These are phyloP conservation scores for Tangara arthus DNA, from an alignment of 2,797 vertebrate species.

Conservation along the genomic window DNA sequence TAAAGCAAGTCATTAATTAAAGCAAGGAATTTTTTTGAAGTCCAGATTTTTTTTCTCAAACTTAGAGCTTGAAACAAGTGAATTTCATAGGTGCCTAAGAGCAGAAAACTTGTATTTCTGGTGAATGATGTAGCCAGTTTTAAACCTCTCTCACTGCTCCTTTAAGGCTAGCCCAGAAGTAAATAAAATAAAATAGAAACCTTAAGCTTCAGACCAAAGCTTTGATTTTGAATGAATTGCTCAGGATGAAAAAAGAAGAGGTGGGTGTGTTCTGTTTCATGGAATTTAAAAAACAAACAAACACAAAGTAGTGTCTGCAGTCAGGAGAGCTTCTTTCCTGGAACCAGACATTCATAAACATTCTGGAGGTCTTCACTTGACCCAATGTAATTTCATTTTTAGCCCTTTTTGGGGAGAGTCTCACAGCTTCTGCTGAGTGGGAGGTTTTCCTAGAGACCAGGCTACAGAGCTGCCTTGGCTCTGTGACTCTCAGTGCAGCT, in stretches of 20 bases:
- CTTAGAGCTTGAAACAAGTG: background rate
- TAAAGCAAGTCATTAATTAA: slow-evolving; percentile 28
- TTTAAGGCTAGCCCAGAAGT: slow-evolving; percentile 17
- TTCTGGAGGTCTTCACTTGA: background rate
- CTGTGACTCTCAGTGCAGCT: background rate
- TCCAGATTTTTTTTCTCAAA: background rate
- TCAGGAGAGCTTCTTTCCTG: background rate
- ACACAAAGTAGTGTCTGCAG: background rate
- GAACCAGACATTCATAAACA: background rate
- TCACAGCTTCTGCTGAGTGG: background rate
- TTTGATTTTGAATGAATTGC: background rate
- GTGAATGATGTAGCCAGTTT: background rate
- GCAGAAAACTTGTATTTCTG: slow-evolving; percentile 20
- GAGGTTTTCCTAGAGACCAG: background rate
- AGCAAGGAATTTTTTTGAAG: background rate
- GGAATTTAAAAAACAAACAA: slow-evolving; percentile 23
- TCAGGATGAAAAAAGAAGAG: background rate
- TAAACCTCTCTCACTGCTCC: background rate
- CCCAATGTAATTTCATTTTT: background rate
- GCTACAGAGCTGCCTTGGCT: background rate
- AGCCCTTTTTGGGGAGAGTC: background rate
- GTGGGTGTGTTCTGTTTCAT: background rate
- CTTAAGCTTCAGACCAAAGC: slow-evolving; percentile 21
- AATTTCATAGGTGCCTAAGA: background rate
- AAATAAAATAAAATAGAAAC: background rate